phyloP scores from a whole-genome alignment of 2,113 vertebrate species.

The Chauna torquata region DNA sequence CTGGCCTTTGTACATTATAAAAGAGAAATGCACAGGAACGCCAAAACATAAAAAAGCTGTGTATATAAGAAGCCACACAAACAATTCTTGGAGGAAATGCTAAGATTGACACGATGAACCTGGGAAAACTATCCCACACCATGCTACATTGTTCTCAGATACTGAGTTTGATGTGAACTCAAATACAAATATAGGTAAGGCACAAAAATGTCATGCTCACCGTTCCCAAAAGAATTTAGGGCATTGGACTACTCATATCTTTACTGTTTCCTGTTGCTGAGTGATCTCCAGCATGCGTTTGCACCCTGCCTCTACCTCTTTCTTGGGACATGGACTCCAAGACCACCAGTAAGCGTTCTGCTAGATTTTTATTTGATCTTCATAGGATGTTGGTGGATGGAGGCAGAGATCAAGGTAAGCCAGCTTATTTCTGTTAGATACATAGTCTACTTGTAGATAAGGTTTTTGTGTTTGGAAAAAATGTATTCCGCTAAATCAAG shows the following conservation, averaged over 20 bases:
- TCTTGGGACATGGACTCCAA: background rate
- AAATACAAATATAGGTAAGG: background rate
- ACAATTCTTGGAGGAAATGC: background rate
- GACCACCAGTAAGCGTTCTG: background rate
- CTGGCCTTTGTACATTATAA: background rate
- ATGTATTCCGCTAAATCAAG: background rate
- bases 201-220: background rate
- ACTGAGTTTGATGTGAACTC: background rate
- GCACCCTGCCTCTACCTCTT: no score
- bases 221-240: background rate
- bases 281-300: background rate
- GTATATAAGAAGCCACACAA: background rate
- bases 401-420: no score
- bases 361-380: background rate
- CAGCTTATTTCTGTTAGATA: background rate
- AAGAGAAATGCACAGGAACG: background rate
- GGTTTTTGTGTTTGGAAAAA: background rate
- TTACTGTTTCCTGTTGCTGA: background rate
- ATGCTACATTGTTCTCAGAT: background rate
- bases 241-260: background rate
- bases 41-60: background rate
- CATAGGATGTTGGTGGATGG: background rate
- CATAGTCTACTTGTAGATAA: background rate
- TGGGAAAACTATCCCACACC: background rate
- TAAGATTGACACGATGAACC: rapidly evolving